Percentiles rank a stretch among this genome's conserved stretches.
Conservation (phyloP, 2,888 invertebrate genomes). For the Scrobipalpa atriplicella region DNA sequence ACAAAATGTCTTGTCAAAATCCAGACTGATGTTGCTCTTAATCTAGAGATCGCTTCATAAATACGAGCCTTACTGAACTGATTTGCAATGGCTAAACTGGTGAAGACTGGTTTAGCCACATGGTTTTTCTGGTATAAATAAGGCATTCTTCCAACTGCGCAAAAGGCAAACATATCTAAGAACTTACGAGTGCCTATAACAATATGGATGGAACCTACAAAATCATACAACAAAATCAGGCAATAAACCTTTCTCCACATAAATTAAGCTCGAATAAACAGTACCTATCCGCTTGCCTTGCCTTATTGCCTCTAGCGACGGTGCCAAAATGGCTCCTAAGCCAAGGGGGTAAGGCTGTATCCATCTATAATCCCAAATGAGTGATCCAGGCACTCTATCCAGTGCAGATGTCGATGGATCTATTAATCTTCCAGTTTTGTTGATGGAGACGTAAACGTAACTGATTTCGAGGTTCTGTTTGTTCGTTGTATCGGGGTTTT, state of each 20-base stretch:
- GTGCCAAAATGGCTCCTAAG: constrained; percentile 15
- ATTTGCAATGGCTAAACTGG: too few relatives aligned
- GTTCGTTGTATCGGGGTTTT: constrained; percentile 1
- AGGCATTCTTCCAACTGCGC: too few relatives aligned
- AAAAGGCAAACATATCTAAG: too few relatives aligned
- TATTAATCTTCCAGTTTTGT: constrained; percentile 24
- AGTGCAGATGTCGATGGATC: constrained; percentile 19
- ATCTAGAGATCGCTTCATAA: too few relatives aligned
- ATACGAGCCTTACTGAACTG: too few relatives aligned
- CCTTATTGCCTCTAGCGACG: constrained; percentile 11
- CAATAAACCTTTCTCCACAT: constrained; percentile 44
- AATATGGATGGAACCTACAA: too few relatives aligned
- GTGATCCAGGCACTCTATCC: constrained; percentile 17
- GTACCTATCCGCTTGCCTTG: constrained; percentile 38
- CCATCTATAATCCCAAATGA: constrained; percentile 28
- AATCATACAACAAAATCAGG: constrained; percentile 1
- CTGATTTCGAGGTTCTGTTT: background rate
- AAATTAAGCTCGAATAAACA: constrained; percentile 58
- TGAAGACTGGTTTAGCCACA: too few relatives aligned
- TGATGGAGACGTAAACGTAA: constrained; percentile 16
- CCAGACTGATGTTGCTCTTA: too few relatives aligned
- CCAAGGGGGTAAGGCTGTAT: constrained; percentile 2
- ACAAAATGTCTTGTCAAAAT: too few relatives aligned
- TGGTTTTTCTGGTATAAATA: too few relatives aligned
- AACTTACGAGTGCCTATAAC: too few relatives aligned